Evolutionary conservation across 2,797 vertebrate genomes (phyloP), one percentile per base, ranked within the genome.

Genomic region (Ptychobarbus kaznakovi): DNA sequence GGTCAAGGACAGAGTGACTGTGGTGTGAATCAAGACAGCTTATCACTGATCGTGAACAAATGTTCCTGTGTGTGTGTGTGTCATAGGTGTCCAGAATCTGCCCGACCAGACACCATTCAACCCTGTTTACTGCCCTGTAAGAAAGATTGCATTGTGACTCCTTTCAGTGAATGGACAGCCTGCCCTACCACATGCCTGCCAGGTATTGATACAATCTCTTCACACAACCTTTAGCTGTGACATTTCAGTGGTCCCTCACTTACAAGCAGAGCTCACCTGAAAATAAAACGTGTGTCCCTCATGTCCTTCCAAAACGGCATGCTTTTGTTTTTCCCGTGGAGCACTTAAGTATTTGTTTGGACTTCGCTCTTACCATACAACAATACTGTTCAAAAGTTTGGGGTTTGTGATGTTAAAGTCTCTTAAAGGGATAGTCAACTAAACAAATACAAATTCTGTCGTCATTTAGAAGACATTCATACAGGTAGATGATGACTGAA

Each of bases 141-240:
- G 93, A 97, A 91, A 86, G 97, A 99, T 92, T 99, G 98, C 80
- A 16, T 96, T 0, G 97, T 99, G 76, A 98, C 98, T 0, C 95
- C 96, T 28, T 99, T 99, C 94, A 99, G 97, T 10, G 97, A 99
- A 92, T 99, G 98, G 98, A 98, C 96, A 0, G 89, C 88, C 80
- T 99, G 98, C 86, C 97, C 97, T 0, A 92, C 92, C 32, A 83
- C 87, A 8, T 99, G 98, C 84, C 92, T 95, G 42, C 93, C 94
- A 94, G 97, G 98, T 99, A 69, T 42, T 53, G 73, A 73, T 44
- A 74, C 20, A 42, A 78, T 80, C 68, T 65, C 28, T 46, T 16
- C 38, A 35, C 22, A 38, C 77, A 80, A 78, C 46, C 28, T 63
- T 70, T 80, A 80, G 66, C 66, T 72, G 25, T 85, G 63, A 51